Base-by-base conservation (phyloP, 2,113 vertebrate species). In the Cnemophilus loriae region DNA sequence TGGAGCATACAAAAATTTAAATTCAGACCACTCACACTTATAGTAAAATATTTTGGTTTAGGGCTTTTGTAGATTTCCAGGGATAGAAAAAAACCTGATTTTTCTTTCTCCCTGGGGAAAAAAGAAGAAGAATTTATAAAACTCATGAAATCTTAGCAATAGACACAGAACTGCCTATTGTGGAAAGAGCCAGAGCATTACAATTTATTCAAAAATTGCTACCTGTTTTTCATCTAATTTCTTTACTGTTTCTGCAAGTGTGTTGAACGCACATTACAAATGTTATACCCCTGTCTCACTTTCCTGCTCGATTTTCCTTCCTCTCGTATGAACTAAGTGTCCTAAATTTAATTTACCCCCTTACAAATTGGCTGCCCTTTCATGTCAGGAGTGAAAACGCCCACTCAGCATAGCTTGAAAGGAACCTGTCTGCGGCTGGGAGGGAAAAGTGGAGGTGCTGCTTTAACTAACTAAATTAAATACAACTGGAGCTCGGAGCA, bases 381-480 rank as follows among this genome's bases (percentile, higher is more conserved):
- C 95, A 95, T 93, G 96, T 92, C 96, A 97, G 84, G 78, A 82
- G 63, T 46, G 78, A 96, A 97, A 96, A 94, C 94, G 68, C 95
- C 94, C 92, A 96, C 94, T 96, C 94, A 87, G 95, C 95, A 92
- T 22, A 84, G 82, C 84, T 64, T 96, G 93, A 96, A 97, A 97
- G 84, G 88, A 93, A 95, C 89, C 89, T 94, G 90, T 91, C 96
- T 86, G 92, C 5, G 7, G 61, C 47, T 80, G 79, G 95, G 87
- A 91, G 95, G 94, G 90, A 95, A 39, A 49, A 77, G 74, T 73
- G 28, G 44, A 93, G 91, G 83, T 63, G 84, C 82, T 3, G 76
- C 89, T 96, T 95, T 95, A 94, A 94, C 86, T 87, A 92, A 96
- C 93, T 96, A 93, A 96, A 97, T 97, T 96, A 96, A 96, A 96